Base-by-base conservation (phyloP, 2,113 vertebrate species). In the Osmerus eperlanus region DNA sequence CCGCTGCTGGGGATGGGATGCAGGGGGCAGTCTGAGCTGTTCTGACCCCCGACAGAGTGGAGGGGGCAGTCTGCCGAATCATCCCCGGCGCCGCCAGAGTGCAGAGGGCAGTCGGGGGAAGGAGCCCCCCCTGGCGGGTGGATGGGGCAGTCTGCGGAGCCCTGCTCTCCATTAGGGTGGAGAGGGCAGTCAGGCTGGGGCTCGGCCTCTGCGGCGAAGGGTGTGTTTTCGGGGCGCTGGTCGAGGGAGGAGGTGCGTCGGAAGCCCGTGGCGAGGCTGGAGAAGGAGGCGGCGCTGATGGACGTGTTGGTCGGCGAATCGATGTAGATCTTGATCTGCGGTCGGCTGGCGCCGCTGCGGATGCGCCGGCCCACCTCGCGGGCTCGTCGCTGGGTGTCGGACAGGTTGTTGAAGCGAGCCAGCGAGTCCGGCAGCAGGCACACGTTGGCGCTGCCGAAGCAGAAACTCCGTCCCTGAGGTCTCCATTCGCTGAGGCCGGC, bases 321-420 rank as follows among this genome's bases (percentile, higher is more conserved):
- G 0, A 99, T 98, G 88, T 99, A 99, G 78, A 99, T 99, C 86
- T 99, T 99, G 79, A 99, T 99, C 86, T 99, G 97, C 0, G 97
- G 97, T 58, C 97, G 91, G 68, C 94, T 97, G 0, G 97, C 97
- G 1, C 97, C 97, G 0, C 97, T 98, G 25, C 95, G 94, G 85
- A 99, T 98, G 72, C 97, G 93, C 62, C 92, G 93, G 53, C 97
- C 97, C 0, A 98, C 93, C 84, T 99, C 97, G 2, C 92, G 92
- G 55, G 97, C 97, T 71, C 97, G 93, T 2, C 91, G 90, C 78
- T 99, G 97, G 0, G 97, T 97, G 73, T 97, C 94, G 58, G 95
- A 95, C 58, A 99, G 88, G 15, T 99, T 99, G 85, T 96, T 98
- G 80, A 95, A 92, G 60, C 96, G 92, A 6, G 97, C 96, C 72